Conservation (phyloP, 2,888 invertebrate genomes). For the Ferrisia virgata region DNA sequence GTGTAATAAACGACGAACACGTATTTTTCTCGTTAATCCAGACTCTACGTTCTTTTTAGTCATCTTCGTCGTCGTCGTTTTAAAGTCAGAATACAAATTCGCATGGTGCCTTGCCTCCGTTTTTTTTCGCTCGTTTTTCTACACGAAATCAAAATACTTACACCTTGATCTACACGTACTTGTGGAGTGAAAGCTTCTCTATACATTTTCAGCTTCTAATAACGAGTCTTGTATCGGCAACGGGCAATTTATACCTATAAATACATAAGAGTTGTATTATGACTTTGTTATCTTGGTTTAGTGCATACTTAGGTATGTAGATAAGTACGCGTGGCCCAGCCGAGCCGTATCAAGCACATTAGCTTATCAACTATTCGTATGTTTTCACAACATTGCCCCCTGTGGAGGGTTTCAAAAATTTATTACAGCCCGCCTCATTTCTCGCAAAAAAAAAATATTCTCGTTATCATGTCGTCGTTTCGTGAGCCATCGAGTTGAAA, state of each 20-base stretch:
- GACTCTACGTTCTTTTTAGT: not conserved
- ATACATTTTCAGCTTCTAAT: not conserved
- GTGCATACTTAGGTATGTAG: not conserved
- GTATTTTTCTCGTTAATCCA: slow-evolving; percentile 19
- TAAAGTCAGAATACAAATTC: not conserved
- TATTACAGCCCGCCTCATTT: not conserved
- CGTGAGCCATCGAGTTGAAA: not conserved
- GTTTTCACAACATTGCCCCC: not conserved
- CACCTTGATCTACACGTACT: not conserved
- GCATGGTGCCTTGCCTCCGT: not conserved
- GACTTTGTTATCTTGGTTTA: not conserved
- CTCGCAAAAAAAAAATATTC: not conserved
- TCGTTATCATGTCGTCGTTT: not conserved
- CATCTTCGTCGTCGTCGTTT: not conserved
- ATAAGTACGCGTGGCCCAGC: not conserved
- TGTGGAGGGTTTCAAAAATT: not conserved
- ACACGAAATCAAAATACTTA: not conserved
- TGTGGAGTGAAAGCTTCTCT: too few species aligned
- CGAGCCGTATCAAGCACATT: too few species aligned
- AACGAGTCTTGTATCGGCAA: not conserved
- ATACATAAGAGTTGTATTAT: too few species aligned
- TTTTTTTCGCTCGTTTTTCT: not conserved
- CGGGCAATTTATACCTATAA: not conserved
- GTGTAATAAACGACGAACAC: not conserved
- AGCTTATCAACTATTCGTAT: not conserved